These are phyloP conservation scores for Cephalopholis sonnerati DNA, from an alignment of 2,113 vertebrate species.

Conservation along the genomic window DNA sequence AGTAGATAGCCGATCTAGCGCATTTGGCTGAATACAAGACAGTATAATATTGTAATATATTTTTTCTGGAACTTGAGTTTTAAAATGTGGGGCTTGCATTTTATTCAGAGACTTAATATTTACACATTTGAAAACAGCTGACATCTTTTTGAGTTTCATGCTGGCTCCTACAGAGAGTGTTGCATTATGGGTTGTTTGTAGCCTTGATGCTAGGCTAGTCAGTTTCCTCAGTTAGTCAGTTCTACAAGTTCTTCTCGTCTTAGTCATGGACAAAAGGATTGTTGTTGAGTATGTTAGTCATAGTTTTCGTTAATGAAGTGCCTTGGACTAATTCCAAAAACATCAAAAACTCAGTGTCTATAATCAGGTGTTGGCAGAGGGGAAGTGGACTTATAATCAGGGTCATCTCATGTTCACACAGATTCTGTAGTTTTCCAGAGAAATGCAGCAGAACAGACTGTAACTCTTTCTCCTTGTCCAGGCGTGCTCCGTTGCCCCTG, in stretches of 20 bases:
- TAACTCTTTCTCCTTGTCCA: constrained; percentile 44
- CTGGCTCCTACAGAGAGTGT: neutral
- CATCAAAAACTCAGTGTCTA: neutral
- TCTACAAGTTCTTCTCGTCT: neutral
- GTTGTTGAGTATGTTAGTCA: no score
- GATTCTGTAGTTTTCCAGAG: neutral
- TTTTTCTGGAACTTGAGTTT: neutral
- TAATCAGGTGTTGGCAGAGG: neutral
- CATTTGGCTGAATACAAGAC: neutral
- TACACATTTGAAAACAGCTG: neutral
- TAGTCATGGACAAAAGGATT: no score
- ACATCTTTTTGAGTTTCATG: neutral
- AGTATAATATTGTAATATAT: neutral
- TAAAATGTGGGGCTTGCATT: neutral
- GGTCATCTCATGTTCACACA: neutral
- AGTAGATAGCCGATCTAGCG: neutral
- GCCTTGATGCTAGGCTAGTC: neutral
- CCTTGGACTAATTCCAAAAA: neutral
- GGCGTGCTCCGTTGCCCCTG: constrained; percentile 82
- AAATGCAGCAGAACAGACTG: neutral
- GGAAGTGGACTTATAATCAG: neutral
- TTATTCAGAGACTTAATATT: neutral
- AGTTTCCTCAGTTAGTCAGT: neutral
- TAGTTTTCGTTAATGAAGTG: no score
- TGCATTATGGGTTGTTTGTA: neutral